Evolutionary conservation across 2,888 invertebrate species (phyloP), one percentile per base, ranked within the genome.

Genomic region (Ariolimax columbianus): DNA sequence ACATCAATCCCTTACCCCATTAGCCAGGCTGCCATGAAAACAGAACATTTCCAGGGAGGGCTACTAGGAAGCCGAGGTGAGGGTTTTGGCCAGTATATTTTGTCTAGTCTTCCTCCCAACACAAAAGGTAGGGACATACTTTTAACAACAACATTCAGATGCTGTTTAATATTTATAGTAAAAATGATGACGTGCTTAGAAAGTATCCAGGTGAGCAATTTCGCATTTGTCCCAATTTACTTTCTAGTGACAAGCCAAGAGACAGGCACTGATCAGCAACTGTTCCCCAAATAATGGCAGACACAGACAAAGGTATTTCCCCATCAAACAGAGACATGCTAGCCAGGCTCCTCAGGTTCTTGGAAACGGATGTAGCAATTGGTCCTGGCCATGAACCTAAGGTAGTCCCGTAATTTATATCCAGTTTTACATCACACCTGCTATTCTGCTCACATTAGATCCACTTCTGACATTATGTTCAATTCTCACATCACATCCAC

Each of bases 341-440:
- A 26, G 55, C 86, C 38, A 86, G 78, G 68, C 78, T 88, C 38
- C 77, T 88, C 11, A 82, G 77, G 38, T 86, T 88, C 33, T 66
- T 88, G 40, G 88, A 87, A 59, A 85, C 77, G 17, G 87, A 87
- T 63, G 83, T 79, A 70, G 82, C 77, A n/a, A 82, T 88, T 63
- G 86, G 86, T 40, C 86, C 86, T 59, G 86, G 82, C 36, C 77
- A 84, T 81, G 87, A 84, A 72, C 19, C 59, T 7, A 66, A 68
- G 63, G 55, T 73, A 40, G 30, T 30, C 23, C 4, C 17, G 23
- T 77, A 14, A 77, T 51, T 36, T 19, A 30, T 77, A 36, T 33
- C 36, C 19, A n/a, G 30, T 30, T 51, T 59, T 0, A 23, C 47
- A 43, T n/a, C n/a, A n/a, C n/a, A n/a, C n/a, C n/a, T n/a, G n/a